Evolutionary conservation across 2,797 vertebrate species (phyloP).

Genomic region (Manis crassicaudata): DNA sequence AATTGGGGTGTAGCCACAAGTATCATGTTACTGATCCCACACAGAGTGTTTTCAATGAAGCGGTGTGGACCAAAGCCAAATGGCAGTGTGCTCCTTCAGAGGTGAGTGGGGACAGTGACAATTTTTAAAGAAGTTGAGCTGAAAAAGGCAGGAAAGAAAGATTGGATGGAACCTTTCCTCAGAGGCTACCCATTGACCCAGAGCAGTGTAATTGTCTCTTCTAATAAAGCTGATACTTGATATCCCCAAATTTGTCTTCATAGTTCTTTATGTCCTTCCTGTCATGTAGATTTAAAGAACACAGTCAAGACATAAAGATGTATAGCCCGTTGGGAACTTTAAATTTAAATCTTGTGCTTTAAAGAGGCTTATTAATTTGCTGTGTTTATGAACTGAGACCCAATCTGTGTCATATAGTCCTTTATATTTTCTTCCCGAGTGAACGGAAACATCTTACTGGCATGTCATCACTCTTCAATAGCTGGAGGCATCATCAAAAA

Average conservation of each 20-base stretch:
- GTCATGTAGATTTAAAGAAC: slow-evolving; percentile 64
- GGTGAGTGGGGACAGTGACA: neutral
- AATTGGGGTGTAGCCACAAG: neutral
- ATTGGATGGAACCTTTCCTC: neutral
- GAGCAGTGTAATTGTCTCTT: neutral
- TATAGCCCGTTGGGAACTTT: slow-evolving; percentile 39
- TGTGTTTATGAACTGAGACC: slow-evolving; percentile 58
- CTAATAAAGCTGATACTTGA: neutral
- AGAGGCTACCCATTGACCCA: neutral
- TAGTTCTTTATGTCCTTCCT: slow-evolving; percentile 21
- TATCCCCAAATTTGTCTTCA: neutral
- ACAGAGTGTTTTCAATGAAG: slow-evolving; percentile 21
- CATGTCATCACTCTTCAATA: slow-evolving; percentile 54
- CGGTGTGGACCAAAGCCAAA: neutral
- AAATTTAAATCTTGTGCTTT: slow-evolving; percentile 50
- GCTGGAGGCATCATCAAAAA: slow-evolving; percentile 55
- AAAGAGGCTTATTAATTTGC: slow-evolving; percentile 57
- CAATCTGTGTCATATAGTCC: neutral
- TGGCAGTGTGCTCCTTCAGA: neutral
- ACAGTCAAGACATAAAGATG: slow-evolving; percentile 26
- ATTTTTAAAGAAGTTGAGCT: neutral
- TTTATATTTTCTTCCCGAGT: slow-evolving; percentile 60
- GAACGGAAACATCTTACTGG: slow-evolving; percentile 47
- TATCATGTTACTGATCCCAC: neutral
- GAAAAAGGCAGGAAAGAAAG: neutral